Evolutionary conservation across 2,797 vertebrate species (phyloP), one percentile per base, ranked within the genome.

Genomic region (Lindbergichthys nudifrons): DNA sequence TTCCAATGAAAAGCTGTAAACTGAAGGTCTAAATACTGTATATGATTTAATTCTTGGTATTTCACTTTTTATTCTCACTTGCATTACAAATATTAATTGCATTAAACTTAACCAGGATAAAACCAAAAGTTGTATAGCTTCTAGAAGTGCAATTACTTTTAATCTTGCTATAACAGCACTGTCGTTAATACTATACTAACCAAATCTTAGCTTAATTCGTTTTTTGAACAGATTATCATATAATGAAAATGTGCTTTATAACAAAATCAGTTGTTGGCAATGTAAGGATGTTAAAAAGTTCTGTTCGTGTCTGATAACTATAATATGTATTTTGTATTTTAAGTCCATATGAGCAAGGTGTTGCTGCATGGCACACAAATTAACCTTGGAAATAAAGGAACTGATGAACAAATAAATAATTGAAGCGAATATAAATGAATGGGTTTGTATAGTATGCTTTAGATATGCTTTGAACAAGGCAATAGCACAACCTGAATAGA

Each of bases 391-490:
- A 36, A 36, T 36, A 36, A 36, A 36, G 32, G 32, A 36, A 10
- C 32, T 3, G 30, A 63, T 6, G 12, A 15, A 66, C 11, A 45
- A 56, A 57, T 67, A 51, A 58, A 56, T 39, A 58, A 62, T 43
- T 43, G 58, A 32, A 2, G 39, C 14, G 41, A 21, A 42, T 23
- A 12, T 18, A 21, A 36, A 26, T 62, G 18, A 6, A 26, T 26
- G 11, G 12, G 16, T 48, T 45, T 41, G 15, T 21, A 7, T 3
- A n/a, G 30, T 63, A 65, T 72, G n/a, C 65, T 10, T 47, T 6
- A 52, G 47, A n/a, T 48, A 58, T 73, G 62, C 50, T 64, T 63
- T 69, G 39, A 75, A 67, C 9, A 9, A 15, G 62, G 67, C 46
- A 62, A 68, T 7, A 45, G n/a, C 14, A 0, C 39, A 9, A 43